These are phyloP conservation scores for Callaeas wilsoni DNA, from an alignment of 2,113 vertebrate species.

Conservation along the genomic window DNA sequence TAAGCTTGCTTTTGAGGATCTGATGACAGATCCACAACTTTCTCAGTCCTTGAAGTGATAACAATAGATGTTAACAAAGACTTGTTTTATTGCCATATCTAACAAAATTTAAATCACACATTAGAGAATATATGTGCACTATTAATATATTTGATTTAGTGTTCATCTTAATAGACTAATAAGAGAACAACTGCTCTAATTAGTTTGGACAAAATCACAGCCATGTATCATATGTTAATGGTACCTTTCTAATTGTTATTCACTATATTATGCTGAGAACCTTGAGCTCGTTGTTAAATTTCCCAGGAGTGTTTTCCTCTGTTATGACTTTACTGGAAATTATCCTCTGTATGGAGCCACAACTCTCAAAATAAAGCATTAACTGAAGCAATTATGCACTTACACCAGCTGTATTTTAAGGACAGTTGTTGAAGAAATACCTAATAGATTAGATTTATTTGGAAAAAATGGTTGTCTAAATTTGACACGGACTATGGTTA, in stretches of 20 bases:
- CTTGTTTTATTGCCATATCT: not conserved
- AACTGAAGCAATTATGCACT: conserved; percentile 64
- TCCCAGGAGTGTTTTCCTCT: conserved; percentile 43
- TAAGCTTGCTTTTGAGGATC: not conserved
- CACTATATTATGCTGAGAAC: conserved; percentile 24
- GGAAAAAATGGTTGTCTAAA: not conserved
- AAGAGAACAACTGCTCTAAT: not conserved
- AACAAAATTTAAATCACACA: not conserved
- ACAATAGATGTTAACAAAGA: not conserved
- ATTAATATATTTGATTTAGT: not conserved
- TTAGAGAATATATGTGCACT: not conserved
- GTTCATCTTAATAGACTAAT: not conserved
- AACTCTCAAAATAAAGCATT: conserved; percentile 60
- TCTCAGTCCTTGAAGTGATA: not conserved
- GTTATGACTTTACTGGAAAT: conserved; percentile 32
- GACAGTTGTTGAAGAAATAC: conserved; percentile 7
- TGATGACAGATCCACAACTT: not conserved
- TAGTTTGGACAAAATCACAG: conserved; percentile 32
- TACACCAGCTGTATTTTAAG: conserved; percentile 46
- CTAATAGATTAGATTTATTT: conserved; percentile 14
- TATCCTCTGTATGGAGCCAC: conserved; percentile 15
- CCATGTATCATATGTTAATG: conserved; percentile 32
- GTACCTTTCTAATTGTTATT: conserved; percentile 37
- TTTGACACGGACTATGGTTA: not conserved
- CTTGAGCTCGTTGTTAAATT: not conserved